A percentile compares a stretch with the other conserved stretches of the same genome.
These are phyloP conservation scores for Brachypodius melanocephalos DNA, from an alignment of 2,113 vertebrate species.

Conservation along the genomic window DNA sequence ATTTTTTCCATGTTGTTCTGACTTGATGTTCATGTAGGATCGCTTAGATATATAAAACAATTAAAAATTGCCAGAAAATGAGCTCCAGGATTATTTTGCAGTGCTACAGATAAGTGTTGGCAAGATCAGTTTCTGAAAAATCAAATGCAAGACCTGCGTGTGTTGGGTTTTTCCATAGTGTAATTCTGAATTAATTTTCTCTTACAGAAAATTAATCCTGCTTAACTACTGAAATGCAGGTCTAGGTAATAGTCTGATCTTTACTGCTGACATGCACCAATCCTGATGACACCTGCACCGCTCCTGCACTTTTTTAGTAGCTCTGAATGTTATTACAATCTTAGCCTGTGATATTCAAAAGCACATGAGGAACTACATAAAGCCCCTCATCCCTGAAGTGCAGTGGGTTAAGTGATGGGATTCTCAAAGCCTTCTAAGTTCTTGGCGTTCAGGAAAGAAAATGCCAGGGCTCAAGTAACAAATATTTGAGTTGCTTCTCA, in stretches of 20 bases:
- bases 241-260: background rate
- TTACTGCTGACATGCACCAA: background rate
- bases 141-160: background rate
- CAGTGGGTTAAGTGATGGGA: background rate
- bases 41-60: background rate
- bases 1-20: background rate
- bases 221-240: background rate
- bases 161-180: background rate
- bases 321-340: background rate
- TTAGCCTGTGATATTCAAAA: background rate
- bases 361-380: background rate
- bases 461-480: background rate
- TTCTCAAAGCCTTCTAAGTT: background rate
- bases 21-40: background rate
- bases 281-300: background rate
- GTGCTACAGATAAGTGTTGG: background rate
- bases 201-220: background rate
- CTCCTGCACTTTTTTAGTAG: background rate
- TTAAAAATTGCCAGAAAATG: background rate
- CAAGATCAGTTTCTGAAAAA: background rate
- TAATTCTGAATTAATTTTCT: background rate
- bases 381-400: fast-evolving
- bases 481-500: background rate
- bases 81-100: background rate
- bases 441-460: background rate